Percentiles rank a stretch among this genome's conserved stretches.
These are phyloP conservation scores for Chalcis sispes DNA, from an alignment of 2,888 invertebrate species.

Conservation along the genomic window DNA sequence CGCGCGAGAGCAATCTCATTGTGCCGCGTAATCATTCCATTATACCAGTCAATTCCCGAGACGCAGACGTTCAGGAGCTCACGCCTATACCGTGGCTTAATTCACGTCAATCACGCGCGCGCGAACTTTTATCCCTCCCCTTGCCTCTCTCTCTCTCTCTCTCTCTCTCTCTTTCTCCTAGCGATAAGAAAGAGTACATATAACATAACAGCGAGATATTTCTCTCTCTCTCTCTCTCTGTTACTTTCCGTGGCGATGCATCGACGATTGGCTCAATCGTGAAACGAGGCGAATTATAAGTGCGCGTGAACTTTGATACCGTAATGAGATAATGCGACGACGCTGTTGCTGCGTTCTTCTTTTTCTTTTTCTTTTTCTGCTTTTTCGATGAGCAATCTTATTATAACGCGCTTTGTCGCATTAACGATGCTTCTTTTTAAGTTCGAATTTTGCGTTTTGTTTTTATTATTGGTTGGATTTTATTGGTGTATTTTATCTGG, in stretches of 20 bases:
- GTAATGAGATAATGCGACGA: slow-evolving; percentile 31
- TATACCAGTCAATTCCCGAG: slow-evolving; percentile 65
- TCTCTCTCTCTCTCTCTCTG: neutral
- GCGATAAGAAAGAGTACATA: too few relatives aligned
- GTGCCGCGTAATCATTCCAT: slow-evolving; percentile 67
- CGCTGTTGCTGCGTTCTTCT: neutral
- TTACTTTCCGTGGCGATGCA: slow-evolving; percentile 6
- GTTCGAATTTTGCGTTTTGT: too few relatives aligned
- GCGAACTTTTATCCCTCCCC: neutral
- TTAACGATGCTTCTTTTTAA: too few relatives aligned
- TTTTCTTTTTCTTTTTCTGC: neutral
- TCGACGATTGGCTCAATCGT: slow-evolving; percentile 48
- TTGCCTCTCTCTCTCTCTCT: neutral
- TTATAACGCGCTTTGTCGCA: too few relatives aligned
- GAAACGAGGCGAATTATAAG: slow-evolving; percentile 41
- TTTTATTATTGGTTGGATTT: too few relatives aligned
- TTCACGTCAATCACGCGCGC: slow-evolving; percentile 41
- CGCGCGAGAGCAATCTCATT: slow-evolving; percentile 61
- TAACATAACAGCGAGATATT: too few relatives aligned
- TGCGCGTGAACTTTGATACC: slow-evolving; percentile 45
- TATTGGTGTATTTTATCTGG: too few relatives aligned
- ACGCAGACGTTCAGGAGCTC: slow-evolving; percentile 3
- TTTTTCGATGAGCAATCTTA: too few relatives aligned
- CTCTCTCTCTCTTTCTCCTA: too few relatives aligned
- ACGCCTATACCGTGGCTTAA: slow-evolving; percentile 18